Evolutionary conservation across 1,140 invertebrate genomes (phyloP), one percentile per base, ranked within the genome.

Genomic region (Drosophila santomea): DNA sequence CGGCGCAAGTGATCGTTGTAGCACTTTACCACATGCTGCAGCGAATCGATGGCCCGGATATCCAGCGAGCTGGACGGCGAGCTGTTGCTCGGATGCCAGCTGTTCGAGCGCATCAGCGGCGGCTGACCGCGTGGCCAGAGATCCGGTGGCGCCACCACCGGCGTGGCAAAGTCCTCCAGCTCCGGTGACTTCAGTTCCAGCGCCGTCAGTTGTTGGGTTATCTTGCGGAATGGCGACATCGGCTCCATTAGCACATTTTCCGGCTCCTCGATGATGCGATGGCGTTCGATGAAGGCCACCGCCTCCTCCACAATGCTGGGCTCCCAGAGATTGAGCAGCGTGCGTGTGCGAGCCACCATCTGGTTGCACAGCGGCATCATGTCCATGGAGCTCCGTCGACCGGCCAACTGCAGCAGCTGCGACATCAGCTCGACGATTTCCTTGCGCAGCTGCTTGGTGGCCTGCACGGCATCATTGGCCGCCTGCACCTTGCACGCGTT

Each of bases 241-340:
- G 95, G 93, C 91, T 94, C 85, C 84, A 91, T 92, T 0, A 88
- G 57, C 25, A 84, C 71, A 47, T 92, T 91, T 43, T 92, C 91
- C 2, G 92, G 91, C 38, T 92, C 91, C 62, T 92, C 91, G n/a
- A 92, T 90, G 32, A 92, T 92, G 35, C 92, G 86, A 80, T 96
- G 95, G 78, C 96, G 95, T 84, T 97, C 97, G 36, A 98, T 94
- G 82, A 97, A 97, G 12, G 94, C 95, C 45, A 97, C 93, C 0
- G 96, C 96, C 91, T 98, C 97, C 91, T 98, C 97, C 1, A 98
- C 96, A 20, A 97, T 93, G 11, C 95, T 95, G 0, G 96, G 95
- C 91, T 97, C 96, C 96, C 97, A 97, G 1, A 97, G 93, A 57
- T 95, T 96, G 8, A 97, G 91, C 36, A 98, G 93, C 28, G 96